phyloP scores from a whole-genome alignment of 2,888 invertebrate genomes.

The Hirtodrosophila cameraria region DNA sequence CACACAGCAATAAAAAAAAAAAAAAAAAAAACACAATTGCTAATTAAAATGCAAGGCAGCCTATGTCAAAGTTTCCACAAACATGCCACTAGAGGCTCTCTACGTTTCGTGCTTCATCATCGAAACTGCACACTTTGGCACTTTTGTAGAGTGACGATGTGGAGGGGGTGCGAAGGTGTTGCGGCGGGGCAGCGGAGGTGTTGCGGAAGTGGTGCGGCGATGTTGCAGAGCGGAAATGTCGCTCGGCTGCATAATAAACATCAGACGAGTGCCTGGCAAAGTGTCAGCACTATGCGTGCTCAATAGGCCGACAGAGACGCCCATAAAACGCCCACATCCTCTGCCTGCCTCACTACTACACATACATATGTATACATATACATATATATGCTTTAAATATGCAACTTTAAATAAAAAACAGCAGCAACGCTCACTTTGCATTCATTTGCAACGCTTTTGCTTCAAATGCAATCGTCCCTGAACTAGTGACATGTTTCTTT shows the following conservation, averaged over 20 bases:
- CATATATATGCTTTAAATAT: slow-evolving; percentile 37
- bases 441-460: slow-evolving; percentile 57
- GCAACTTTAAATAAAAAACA: slow-evolving; percentile 51
- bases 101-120: slow-evolving; percentile 51
- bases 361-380: too few relatives aligned
- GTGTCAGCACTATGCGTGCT: slow-evolving; percentile 66
- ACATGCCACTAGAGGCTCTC: slow-evolving; percentile 15
- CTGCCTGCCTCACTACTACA: too few relatives aligned
- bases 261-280: slow-evolving; percentile 40
- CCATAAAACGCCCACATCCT: slow-evolving; percentile 9
- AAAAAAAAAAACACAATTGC: slow-evolving; percentile 39
- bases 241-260: slow-evolving; percentile 56
- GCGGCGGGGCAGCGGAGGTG: neutral
- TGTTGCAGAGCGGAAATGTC: slow-evolving; percentile 21
- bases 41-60: slow-evolving; percentile 74
- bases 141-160: slow-evolving; percentile 38
- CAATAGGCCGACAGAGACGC: slow-evolving; percentile 54
- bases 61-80: slow-evolving; percentile 52
- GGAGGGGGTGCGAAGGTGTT: neutral
- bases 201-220: neutral
- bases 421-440: slow-evolving; percentile 34
- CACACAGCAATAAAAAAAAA: neutral
- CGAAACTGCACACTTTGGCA: slow-evolving; percentile 49
- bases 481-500: slow-evolving; percentile 78
- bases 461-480: slow-evolving; percentile 62